Percentiles rank a stretch among this genome's conserved stretches.
phyloP scores from a whole-genome alignment of 2,888 invertebrate species.

The Sturmia bella region DNA sequence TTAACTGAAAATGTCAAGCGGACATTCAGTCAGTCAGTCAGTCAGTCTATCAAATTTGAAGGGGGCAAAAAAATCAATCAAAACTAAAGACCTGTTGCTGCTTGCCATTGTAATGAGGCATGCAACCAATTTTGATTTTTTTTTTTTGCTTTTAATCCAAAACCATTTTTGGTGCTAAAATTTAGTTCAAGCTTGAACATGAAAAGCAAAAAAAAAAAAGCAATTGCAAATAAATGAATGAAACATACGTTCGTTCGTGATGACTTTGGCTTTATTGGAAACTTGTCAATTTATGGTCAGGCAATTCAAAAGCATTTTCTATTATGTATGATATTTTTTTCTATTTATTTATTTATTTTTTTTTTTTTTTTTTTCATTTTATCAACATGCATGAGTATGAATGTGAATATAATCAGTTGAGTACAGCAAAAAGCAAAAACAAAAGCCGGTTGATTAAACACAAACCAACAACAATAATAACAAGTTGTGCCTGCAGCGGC shows the following conservation, averaged over 20 bases:
- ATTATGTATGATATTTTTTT: background rate
- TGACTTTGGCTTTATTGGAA: slow-evolving; percentile 69
- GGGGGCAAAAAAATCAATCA: background rate
- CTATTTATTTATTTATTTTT: slow-evolving; percentile 1
- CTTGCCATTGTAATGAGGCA: slow-evolving; percentile 31
- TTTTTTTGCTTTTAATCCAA: background rate
- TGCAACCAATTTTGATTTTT: slow-evolving; percentile 43
- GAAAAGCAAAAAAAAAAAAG: slow-evolving; percentile 13
- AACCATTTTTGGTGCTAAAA: slow-evolving; percentile 64
- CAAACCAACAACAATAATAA: slow-evolving; percentile 10
- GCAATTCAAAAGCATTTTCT: slow-evolving; percentile 40
- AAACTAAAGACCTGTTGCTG: background rate
- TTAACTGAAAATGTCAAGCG: slow-evolving; percentile 32
- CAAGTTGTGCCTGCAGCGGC: background rate
- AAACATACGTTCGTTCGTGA: slow-evolving; percentile 40
- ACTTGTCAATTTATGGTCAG: slow-evolving; percentile 64
- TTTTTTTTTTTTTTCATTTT: slow-evolving; percentile 21
- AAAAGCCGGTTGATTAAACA: slow-evolving; percentile 57
- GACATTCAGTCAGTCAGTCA: slow-evolving; percentile 25
- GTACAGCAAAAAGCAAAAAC: slow-evolving; percentile 25
- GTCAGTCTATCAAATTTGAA: slow-evolving; percentile 32
- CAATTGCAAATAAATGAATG: slow-evolving; percentile 33
- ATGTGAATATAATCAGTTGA: slow-evolving; percentile 41
- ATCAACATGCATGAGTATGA: slow-evolving; percentile 34
- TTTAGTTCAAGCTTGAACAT: slow-evolving; percentile 49